A percentile compares a stretch with the other conserved stretches of the same genome.
Conservation (phyloP, 2,797 vertebrate species). For the Lagorchestes hirsutus region DNA sequence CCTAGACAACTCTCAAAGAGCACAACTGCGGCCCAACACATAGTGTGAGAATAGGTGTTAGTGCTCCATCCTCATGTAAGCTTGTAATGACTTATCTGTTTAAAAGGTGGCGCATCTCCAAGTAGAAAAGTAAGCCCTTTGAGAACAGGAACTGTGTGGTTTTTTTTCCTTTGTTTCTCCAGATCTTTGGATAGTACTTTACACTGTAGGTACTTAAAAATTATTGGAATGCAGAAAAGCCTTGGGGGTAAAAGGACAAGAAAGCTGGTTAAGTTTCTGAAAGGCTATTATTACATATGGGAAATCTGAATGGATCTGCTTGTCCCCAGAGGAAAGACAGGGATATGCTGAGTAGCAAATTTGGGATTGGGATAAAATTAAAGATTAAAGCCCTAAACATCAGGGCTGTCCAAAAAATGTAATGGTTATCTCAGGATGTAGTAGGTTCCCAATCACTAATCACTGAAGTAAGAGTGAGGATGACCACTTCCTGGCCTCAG, state of each 20-base stretch:
- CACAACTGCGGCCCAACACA: background rate
- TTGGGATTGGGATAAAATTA: background rate
- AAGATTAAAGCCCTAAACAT: background rate
- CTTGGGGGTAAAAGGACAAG: background rate
- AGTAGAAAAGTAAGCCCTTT: background rate
- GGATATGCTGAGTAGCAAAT: background rate
- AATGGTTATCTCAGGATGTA: no score
- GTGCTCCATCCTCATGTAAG: background rate
- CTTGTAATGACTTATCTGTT: background rate
- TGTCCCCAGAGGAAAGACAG: background rate
- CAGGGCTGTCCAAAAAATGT: background rate
- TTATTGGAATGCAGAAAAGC: background rate
- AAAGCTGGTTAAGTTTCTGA: background rate
- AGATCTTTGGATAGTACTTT: no score
- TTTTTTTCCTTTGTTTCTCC: no score
- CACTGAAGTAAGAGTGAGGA: no score
- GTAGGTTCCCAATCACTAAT: no score
- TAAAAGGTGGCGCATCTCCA: background rate
- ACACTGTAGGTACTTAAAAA: no score
- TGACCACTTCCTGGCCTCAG: no score
- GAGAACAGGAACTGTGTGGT: background rate
- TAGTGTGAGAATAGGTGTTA: background rate
- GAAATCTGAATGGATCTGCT: background rate
- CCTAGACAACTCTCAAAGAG: background rate
- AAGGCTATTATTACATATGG: background rate